Conservation (phyloP, 2,888 invertebrate genomes). For the Hoplodrina blanda region DNA sequence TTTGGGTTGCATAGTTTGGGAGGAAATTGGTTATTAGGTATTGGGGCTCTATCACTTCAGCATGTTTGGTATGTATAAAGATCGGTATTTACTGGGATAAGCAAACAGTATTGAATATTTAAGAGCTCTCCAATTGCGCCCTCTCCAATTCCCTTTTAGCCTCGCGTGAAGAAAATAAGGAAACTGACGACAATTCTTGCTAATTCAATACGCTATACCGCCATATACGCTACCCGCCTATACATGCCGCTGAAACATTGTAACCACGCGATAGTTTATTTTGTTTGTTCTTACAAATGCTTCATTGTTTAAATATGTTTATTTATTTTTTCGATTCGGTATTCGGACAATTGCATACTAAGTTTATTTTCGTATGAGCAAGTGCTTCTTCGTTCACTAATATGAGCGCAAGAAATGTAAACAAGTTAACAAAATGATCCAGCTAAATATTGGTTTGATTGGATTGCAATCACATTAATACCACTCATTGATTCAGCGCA, state of each 20-base stretch:
- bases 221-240: not conserved
- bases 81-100: constrained; percentile 9
- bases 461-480: constrained; percentile 16
- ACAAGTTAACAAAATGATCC: constrained; percentile 39
- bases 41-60: constrained; percentile 7
- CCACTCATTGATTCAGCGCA: constrained; percentile 16
- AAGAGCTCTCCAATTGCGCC: not conserved
- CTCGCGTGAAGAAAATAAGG: constrained; percentile 26
- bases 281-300: constrained; percentile 35
- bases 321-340: constrained; percentile 44
- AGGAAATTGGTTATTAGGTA: constrained; percentile 17
- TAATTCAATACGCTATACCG: too few species aligned
- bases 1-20: constrained; percentile 4
- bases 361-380: constrained; percentile 46
- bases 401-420: constrained; percentile 46
- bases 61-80: constrained; percentile 16
- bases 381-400: constrained; percentile 24
- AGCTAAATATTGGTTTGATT: constrained; percentile 17
- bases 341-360: constrained; percentile 31
- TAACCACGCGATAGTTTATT: constrained; percentile 34
- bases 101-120: constrained; percentile 13
- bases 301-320: constrained; percentile 38
- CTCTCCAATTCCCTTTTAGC: not conserved
- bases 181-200: constrained; percentile 24
- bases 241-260: constrained; percentile 24